These are phyloP conservation scores for Lophura swinhoii DNA, from an alignment of 2,797 vertebrate genomes.

Conservation along the genomic window DNA sequence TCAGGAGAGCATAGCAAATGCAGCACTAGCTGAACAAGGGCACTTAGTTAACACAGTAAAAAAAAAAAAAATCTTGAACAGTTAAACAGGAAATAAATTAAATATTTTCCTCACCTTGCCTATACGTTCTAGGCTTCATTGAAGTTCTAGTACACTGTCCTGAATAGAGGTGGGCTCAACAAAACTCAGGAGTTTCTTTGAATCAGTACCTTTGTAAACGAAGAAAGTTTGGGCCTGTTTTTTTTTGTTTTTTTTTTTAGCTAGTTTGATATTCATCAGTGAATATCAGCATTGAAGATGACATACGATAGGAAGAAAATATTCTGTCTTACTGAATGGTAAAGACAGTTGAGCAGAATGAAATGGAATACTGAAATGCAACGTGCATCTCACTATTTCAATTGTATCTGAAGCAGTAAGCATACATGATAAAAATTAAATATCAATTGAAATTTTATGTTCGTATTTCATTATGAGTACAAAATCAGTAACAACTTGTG, in stretches of 20 bases:
- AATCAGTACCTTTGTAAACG: neutral
- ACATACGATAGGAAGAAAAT: neutral
- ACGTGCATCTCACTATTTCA: neutral
- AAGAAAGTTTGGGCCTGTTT: neutral
- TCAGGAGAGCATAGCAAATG: neutral
- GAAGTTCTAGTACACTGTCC: neutral
- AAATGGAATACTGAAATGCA: neutral
- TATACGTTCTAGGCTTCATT: neutral
- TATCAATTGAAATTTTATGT: neutral
- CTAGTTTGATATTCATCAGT: neutral
- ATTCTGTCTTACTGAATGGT: neutral
- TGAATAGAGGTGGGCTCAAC: neutral
- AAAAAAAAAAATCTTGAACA: constrained; percentile 22
- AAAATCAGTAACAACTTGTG: accelerated
- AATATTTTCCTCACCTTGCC: neutral
- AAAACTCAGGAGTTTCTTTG: neutral
- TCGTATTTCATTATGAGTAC: neutral
- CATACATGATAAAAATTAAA: neutral
- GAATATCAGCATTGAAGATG: too few species aligned
- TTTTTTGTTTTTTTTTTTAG: neutral
- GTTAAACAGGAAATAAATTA: neutral
- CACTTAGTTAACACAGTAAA: neutral
- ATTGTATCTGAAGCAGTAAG: neutral
- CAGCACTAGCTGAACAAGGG: neutral
- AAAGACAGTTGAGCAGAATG: neutral